Base-by-base conservation (phyloP, 2,797 vertebrate genomes). In the Ptychadena robeensis region DNA sequence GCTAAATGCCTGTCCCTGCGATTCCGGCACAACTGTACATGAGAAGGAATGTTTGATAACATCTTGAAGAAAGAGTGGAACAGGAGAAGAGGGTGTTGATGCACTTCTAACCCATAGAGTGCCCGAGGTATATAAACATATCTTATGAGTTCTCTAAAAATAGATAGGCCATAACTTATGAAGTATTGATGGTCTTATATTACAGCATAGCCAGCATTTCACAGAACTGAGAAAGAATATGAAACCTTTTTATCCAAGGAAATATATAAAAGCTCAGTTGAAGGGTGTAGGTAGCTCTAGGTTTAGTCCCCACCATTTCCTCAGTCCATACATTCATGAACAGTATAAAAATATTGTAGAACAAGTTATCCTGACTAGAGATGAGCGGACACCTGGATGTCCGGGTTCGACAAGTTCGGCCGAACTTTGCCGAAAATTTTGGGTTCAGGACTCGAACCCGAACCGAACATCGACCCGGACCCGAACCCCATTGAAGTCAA, bases 11-110 rank as follows among this genome's bases (percentile, higher is more conserved):
- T 85, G 82, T 85, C 82, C 77, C 64, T n/a, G 30, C n/a, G 10
- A 80, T 84, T 35, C 40, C 30, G 75, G 59, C 4, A 53, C 82
- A 80, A 75, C 48, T 64, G 57, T 74, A 80, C 71, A 83, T 79
- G 82, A 69, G 82, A 67, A 61, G 68, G 76, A 48, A 69, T 70
- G 71, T 70, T 28, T 80, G 75, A 79, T 83, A 84, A 84, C 70
- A 84, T 84, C 82, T 84, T n/a, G 3, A 15, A 84, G 44, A 71
- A 59, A 70, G 81, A 72, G 32, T 59, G n/a, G 40, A 78, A 48
- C 67, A 83, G 30, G 32, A 66, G 82, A 9, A 9, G 40, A 69
- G 70, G 70, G 70, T 79, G 82, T 74, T 74, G 38, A 34, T 82
- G 72, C 80, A 82, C 80, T 82, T 82, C 44, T 73, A 73, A 66